These are phyloP conservation scores for Yponomeuta evonymella DNA, from an alignment of 2,888 invertebrate species.

Conservation along the genomic window DNA sequence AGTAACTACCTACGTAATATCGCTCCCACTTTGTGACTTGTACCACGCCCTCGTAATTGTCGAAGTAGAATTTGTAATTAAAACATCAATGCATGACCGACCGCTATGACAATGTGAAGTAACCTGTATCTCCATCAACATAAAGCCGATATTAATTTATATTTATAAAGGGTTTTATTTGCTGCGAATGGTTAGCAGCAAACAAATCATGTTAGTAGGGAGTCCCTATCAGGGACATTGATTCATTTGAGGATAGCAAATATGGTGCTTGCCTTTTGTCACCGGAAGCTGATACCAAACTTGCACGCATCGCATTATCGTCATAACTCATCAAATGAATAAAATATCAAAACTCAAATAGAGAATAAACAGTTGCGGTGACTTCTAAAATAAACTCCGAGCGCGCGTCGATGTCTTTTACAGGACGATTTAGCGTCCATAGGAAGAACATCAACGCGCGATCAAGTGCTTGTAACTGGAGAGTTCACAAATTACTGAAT, in stretches of 20 bases:
- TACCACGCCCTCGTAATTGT: constrained; percentile 32
- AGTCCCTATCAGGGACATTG: neutral
- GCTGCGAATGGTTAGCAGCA: constrained; percentile 4
- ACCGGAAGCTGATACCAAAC: neutral
- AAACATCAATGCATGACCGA: constrained; percentile 60
- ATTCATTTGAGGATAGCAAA: constrained; percentile 18
- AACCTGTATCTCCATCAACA: neutral
- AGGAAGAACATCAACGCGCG: constrained; percentile 18
- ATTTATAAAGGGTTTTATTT: neutral
- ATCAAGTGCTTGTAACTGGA: neutral
- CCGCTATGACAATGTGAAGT: neutral
- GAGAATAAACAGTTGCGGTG: neutral
- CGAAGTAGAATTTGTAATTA: constrained; percentile 61
- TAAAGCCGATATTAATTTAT: neutral
- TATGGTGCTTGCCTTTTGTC: constrained; percentile 10
- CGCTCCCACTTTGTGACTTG: constrained; percentile 23
- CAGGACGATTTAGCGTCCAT: constrained; percentile 7
- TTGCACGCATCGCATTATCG: neutral
- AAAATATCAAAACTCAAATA: neutral
- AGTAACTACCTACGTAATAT: neutral
- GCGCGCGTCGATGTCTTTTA: neutral
- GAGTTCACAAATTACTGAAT: neutral
- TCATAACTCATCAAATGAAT: neutral
- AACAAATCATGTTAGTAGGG: neutral
- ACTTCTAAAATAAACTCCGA: neutral